Evolutionary conservation across 2,113 vertebrate species (phyloP), one percentile per base, ranked within the genome.

Genomic region (Albula goreensis): DNA sequence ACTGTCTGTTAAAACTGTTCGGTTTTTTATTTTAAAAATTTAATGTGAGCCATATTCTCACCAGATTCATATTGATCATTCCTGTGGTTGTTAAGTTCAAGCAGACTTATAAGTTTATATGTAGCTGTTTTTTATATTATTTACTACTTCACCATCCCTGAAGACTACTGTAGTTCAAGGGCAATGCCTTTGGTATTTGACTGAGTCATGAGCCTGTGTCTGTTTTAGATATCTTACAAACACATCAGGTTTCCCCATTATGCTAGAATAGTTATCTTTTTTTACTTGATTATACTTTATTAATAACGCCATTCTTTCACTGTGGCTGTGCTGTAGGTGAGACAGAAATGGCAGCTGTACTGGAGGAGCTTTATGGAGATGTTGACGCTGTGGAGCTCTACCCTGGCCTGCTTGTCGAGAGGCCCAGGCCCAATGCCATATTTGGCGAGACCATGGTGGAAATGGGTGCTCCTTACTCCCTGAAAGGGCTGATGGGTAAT

Each of bases 401-500:
- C 82, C 94, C 98, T 0, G 98, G 96, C 31, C 96, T 99, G 13
- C 90, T 99, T 51, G 95, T 99, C 66, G 98, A 99, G 93, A 97
- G 97, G 89, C 97, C 98, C 31, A 96, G 98, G 0, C 81, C 90
- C 0, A 96, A 96, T 0, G 94, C 96, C 88, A 97, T 99, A 89
- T 99, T 99, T 6, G 98, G 98, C 48, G 98, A 99, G 92, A 98
- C 97, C 53, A 97, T 99, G 97, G 98, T 99, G 66, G 98, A 99
- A 92, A 94, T 98, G 0, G 98, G 98, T 0, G 98, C 98, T 0
- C 98, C 98, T 0, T 99, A 96, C 91, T 99, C 98, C 17, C 94
- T 99, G 88, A 99, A 99, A 89, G 98, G 98, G 79, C 95, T 99
- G 10, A 94, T 99, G 98, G 98, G 98, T 86, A 99, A 99, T 3